phyloP scores from a whole-genome alignment of 2,888 invertebrate genomes.

The Osedax frankpressi region DNA sequence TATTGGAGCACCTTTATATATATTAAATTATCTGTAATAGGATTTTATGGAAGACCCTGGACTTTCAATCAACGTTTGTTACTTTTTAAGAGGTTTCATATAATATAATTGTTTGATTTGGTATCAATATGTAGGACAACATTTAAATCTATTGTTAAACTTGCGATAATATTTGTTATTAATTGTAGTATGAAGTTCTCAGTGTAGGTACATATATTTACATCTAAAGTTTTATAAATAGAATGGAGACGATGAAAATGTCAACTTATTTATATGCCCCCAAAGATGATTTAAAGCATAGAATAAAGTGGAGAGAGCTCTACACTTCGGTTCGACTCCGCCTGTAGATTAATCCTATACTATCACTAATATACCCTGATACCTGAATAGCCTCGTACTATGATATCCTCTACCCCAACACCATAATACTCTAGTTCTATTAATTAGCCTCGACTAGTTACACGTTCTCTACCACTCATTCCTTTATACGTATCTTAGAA shows the following conservation, averaged over 20 bases:
- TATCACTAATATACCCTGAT: not conserved
- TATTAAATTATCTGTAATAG: slow-evolving; percentile 18
- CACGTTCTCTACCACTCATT: too few species aligned
- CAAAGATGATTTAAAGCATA: slow-evolving; percentile 95
- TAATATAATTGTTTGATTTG: not conserved
- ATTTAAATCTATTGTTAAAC: too few species aligned
- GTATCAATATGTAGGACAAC: not conserved
- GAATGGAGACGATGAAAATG: slow-evolving; percentile 87
- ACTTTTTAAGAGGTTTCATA: slow-evolving; percentile 24
- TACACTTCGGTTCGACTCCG: slow-evolving; percentile 49
- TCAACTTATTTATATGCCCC: slow-evolving; percentile 97
- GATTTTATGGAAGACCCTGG: slow-evolving; percentile 31
- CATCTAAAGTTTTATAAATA: slow-evolving; percentile 44
- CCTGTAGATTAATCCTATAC: not conserved
- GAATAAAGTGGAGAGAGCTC: slow-evolving; percentile 90
- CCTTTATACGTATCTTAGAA: too few species aligned
- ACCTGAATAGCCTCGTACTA: not conserved
- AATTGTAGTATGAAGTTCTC: too few species aligned
- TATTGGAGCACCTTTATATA: not conserved
- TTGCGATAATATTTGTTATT: too few species aligned
- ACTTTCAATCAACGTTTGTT: slow-evolving; percentile 27
- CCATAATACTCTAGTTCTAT: not conserved
- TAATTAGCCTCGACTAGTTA: too few species aligned
- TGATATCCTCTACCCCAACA: not conserved
- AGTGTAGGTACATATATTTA: too few species aligned